Evolutionary conservation across 2,888 invertebrate genomes (phyloP).

Genomic region (Lycocerus yunnanus): DNA sequence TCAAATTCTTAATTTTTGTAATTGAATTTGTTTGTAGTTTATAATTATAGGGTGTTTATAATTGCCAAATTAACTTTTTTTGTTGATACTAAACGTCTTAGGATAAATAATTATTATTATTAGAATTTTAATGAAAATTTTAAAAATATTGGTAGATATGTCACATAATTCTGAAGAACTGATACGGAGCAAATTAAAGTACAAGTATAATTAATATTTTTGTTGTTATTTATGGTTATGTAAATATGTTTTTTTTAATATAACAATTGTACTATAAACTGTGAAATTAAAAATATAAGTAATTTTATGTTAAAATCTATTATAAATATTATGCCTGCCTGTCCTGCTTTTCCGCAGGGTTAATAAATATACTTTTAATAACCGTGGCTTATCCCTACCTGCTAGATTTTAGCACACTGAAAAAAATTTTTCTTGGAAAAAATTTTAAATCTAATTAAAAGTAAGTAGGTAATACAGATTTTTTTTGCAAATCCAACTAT

Average conservation of each 20-base stretch:
- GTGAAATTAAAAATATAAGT: slow-evolving; percentile 24
- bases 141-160: background rate
- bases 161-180: slow-evolving; percentile 19
- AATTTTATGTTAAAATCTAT: slow-evolving; percentile 20
- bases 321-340: background rate
- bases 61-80: background rate
- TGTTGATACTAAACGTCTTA: slow-evolving; percentile 5
- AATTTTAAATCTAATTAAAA: too few relatives aligned
- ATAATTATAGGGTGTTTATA: slow-evolving; percentile 1
- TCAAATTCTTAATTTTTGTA: slow-evolving; percentile 6
- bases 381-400: too few relatives aligned
- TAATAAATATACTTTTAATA: too few relatives aligned
- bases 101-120: slow-evolving; percentile 9
- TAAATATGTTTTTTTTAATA: slow-evolving; percentile 16
- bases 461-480: too few relatives aligned
- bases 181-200: slow-evolving; percentile 28
- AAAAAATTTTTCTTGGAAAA: too few relatives aligned
- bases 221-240: slow-evolving; percentile 13
- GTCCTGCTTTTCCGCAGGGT: too few relatives aligned
- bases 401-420: too few relatives aligned
- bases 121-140: slow-evolving; percentile 6
- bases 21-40: slow-evolving; percentile 8
- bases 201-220: slow-evolving; percentile 24
- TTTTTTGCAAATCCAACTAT: too few relatives aligned
- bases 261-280: slow-evolving; percentile 17